A percentile compares a stretch with the other conserved stretches of the same genome.
Evolutionary conservation across 2,797 vertebrate species (phyloP).

Genomic region (Trachops cirrhosus): DNA sequence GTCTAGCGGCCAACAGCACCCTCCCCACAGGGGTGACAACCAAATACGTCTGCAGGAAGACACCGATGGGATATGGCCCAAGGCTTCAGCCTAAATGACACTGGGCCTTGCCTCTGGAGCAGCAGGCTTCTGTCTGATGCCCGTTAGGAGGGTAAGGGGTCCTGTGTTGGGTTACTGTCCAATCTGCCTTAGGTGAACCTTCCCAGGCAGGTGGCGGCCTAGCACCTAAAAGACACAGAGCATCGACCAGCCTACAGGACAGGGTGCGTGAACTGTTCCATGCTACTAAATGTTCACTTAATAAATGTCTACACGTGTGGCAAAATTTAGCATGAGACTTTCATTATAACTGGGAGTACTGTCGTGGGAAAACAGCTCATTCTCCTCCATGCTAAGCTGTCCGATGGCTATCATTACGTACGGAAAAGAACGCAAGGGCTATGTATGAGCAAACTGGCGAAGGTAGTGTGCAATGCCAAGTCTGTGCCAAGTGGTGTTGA

Average conservation of each 20-base stretch:
- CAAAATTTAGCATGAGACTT: not conserved
- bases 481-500: not conserved
- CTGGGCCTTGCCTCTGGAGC: not conserved
- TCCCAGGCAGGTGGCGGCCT: not conserved
- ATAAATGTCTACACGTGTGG: not conserved
- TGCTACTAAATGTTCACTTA: not conserved
- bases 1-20: not conserved
- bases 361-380: not conserved
- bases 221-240: not conserved
- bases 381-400: not conserved
- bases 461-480: not conserved
- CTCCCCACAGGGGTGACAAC: not conserved
- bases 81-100: not conserved
- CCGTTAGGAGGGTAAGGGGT: not conserved
- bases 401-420: not conserved
- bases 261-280: not conserved
- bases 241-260: not conserved
- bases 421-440: not conserved
- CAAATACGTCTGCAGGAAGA: not conserved
- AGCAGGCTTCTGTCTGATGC: not conserved
- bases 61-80: not conserved
- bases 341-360: not conserved
- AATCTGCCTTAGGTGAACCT: not conserved
- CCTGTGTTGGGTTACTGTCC: not conserved
- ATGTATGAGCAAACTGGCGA: not conserved